phyloP scores from a whole-genome alignment of 2,888 invertebrate species.

The Horisme vitalbata region DNA sequence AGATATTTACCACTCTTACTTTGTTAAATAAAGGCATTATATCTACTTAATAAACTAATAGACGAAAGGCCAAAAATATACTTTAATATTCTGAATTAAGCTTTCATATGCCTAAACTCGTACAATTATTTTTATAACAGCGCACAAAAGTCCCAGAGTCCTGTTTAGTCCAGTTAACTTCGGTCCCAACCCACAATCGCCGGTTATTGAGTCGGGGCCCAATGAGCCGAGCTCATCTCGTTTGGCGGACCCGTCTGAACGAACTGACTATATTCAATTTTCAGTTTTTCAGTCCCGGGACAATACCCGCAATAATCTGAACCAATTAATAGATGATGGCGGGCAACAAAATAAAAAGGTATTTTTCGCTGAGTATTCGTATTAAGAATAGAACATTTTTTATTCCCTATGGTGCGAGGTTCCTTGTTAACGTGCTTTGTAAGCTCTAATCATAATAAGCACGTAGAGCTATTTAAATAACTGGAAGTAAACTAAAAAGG shows the following conservation, averaged over 20 bases:
- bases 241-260: slow-evolving; percentile 37
- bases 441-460: too few species aligned
- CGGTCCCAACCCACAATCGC: slow-evolving; percentile 34
- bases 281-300: slow-evolving; percentile 26
- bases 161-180: slow-evolving; percentile 23
- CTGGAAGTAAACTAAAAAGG: too few species aligned
- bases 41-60: too few species aligned
- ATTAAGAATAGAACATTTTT: neutral
- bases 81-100: slow-evolving; percentile 14
- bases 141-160: slow-evolving; percentile 9
- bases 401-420: too few species aligned
- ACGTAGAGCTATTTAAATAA: too few species aligned
- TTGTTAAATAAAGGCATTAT: too few species aligned
- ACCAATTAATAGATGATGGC: slow-evolving; percentile 23
- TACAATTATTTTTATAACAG: slow-evolving; percentile 15
- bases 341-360: slow-evolving; percentile 7
- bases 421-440: too few species aligned
- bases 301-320: slow-evolving; percentile 25
- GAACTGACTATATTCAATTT: slow-evolving; percentile 40
- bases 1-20: too few species aligned
- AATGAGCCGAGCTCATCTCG: slow-evolving; percentile 40
- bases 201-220: slow-evolving; percentile 35
- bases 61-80: neutral
- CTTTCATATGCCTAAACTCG: slow-evolving; percentile 7
- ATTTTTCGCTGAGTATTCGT: slow-evolving; percentile 10